Evolutionary conservation across 2,888 invertebrate genomes (phyloP).

Genomic region (Drosophila cognata): DNA sequence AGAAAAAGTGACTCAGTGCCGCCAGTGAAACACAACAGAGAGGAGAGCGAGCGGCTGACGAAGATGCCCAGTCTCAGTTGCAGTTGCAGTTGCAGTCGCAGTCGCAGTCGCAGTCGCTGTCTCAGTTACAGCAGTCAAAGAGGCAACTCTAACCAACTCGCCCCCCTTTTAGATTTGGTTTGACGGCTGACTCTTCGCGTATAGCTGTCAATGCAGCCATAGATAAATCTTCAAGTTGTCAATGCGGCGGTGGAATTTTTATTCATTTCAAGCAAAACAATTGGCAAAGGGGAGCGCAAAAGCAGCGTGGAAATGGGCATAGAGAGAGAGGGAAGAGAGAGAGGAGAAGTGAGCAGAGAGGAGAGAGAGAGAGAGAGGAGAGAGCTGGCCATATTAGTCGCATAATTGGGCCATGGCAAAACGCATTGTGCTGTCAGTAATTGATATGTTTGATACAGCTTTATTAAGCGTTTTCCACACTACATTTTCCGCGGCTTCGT

Average conservation of each 20-base stretch:
- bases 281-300: constrained; percentile 11
- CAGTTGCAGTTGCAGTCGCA: constrained; percentile 26
- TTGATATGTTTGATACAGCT: constrained; percentile 75
- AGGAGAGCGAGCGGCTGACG: background rate
- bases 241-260: constrained; percentile 50
- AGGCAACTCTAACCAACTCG: constrained; percentile 19
- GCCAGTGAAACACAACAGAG: constrained; percentile 11
- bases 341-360: background rate
- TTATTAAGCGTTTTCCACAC: constrained; percentile 46
- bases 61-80: constrained; percentile 3
- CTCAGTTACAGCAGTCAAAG: constrained; percentile 34
- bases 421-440: constrained; percentile 63
- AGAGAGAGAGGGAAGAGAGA: background rate
- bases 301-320: background rate
- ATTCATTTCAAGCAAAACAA: constrained; percentile 36
- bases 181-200: constrained; percentile 45
- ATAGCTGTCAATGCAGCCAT: constrained; percentile 51
- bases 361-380: background rate
- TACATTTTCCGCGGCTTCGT: constrained; percentile 13
- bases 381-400: constrained; percentile 29
- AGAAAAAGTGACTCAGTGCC: constrained; percentile 68
- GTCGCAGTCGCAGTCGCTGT: background rate
- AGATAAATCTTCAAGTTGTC: constrained; percentile 65
- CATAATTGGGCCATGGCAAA: constrained; percentile 66
- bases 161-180: constrained; percentile 24